Evolutionary conservation across 2,113 vertebrate genomes (phyloP).

Genomic region (Passer domesticus): DNA sequence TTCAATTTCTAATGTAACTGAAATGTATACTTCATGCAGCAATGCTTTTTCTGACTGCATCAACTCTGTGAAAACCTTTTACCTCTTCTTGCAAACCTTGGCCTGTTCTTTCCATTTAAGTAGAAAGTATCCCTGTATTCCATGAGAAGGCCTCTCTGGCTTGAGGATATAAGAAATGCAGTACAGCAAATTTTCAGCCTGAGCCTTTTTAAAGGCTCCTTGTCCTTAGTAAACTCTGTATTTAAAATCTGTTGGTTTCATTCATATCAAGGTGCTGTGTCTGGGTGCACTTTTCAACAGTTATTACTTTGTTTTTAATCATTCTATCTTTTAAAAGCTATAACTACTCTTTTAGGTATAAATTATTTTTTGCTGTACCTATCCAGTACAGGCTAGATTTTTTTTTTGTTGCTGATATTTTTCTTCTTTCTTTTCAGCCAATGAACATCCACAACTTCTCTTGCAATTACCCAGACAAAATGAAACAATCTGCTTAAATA

Average conservation of each 20-base stretch:
- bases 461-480: conserved; percentile 24
- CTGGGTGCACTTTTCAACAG: neutral
- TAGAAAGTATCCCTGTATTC: neutral
- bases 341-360: neutral
- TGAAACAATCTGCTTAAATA: conserved; percentile 42
- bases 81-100: neutral
- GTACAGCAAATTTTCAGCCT: neutral
- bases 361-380: neutral
- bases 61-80: neutral
- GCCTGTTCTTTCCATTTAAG: neutral
- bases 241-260: neutral
- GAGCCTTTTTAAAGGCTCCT: neutral
- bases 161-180: neutral
- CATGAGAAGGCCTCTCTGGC: neutral
- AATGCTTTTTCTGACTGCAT: neutral
- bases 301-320: neutral
- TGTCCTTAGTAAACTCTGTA: neutral
- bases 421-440: neutral
- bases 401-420: neutral
- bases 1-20: neutral
- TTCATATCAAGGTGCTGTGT: neutral
- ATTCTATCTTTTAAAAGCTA: neutral
- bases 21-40: neutral
- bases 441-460: neutral
- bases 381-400: neutral